Evolutionary conservation across 2,113 vertebrate genomes (phyloP), one percentile per base, ranked within the genome.

Genomic region (Chionomys nivalis): DNA sequence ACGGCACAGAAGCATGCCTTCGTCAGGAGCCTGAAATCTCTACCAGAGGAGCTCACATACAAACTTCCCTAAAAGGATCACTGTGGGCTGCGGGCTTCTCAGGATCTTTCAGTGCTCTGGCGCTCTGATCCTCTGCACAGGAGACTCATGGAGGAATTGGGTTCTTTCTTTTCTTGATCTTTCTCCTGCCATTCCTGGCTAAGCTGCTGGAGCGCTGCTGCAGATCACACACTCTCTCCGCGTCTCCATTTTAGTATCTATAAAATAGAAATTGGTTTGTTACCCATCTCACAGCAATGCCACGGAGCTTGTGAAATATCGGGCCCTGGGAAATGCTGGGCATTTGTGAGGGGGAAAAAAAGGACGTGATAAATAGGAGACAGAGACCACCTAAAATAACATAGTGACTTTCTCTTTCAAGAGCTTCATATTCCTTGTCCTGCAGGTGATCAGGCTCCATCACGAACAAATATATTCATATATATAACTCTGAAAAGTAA

Each of bases 181-280:
- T 95, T 93, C 75, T 75, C 70, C 87, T 92, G 70, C 33, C 23
- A 1, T 44, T 87, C 70, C 85, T 95, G 52, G 47, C 79, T 94
- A 88, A 96, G 85, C 76, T 78, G 52, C 88, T 28, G 9, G 24
- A 82, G 31, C 70, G 44, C 66, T 42, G 33, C 36, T 89, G 7
- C 23, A 93, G 36, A 86, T 95, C 79, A 73, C 72, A 95, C 47
- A 86, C 82, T 97, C 91, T 90, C 81, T 94, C 75, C 86, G 36
- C 76, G 31, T 47, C 83, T 97, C 76, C 91, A 52, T 91, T 96
- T 92, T 94, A 96, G 88, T 88, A 78, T 68, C 61, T 79, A 90
- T 93, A 94, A 97, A 96, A 93, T 91, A 97, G 44, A 97, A 97
- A 93, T 94, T 96, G 94, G 86, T 65, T 92, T 97, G 93, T 92